Base-by-base conservation (phyloP, 2,113 vertebrate species). In the Crotalus viridis region DNA sequence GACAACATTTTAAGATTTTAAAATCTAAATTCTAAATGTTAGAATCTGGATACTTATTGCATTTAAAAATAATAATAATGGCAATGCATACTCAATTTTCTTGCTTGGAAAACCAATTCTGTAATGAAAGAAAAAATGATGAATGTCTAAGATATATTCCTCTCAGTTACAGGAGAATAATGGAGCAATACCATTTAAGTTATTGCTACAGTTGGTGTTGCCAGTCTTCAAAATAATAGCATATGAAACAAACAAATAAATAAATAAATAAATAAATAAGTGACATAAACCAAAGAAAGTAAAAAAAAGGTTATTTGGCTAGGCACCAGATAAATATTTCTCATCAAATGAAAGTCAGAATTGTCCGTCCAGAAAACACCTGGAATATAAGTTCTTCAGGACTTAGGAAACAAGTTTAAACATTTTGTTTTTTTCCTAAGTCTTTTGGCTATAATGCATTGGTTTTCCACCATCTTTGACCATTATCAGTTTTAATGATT, bases 261-360 rank as follows among this genome's bases (percentile, higher is more conserved):
- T 9, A 10, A 59, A 22, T 9, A 10, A 59, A 22, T 0, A 57
- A 59, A 59, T 0, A 57, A 59, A 28, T 12, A 28, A 64, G n/a
- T 56, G 64, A 86, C 19, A 92, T 86, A 94, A 92, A 92, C 51
- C 33, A 51, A 92, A n/a, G 48, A 87, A 87, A 92, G 48, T 33
- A 57, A 85, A 46, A 46, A 43, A 74, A 91, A 86, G 39, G 48
- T 26, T 46, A 12, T 39, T 64, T 90, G 74, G 55, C 93, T 51
- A 88, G 2, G 10, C 55, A 33, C 22, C 56, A 56, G 24, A 89
- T 22, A 24, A 85, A 91, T 22, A 86, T 81, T 93, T 93, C 48
- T 92, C 28, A 74, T 92, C 33, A 52, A 81, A 22, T 55, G 21
- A 24, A 55, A 61, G 22, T 55, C 13, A 28, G 48, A 22, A 69